A percentile compares a stretch with the other conserved stretches of the same genome.
Evolutionary conservation across 1,140 invertebrate genomes (phyloP).

Genomic region (Hylaeus anthracinus): DNA sequence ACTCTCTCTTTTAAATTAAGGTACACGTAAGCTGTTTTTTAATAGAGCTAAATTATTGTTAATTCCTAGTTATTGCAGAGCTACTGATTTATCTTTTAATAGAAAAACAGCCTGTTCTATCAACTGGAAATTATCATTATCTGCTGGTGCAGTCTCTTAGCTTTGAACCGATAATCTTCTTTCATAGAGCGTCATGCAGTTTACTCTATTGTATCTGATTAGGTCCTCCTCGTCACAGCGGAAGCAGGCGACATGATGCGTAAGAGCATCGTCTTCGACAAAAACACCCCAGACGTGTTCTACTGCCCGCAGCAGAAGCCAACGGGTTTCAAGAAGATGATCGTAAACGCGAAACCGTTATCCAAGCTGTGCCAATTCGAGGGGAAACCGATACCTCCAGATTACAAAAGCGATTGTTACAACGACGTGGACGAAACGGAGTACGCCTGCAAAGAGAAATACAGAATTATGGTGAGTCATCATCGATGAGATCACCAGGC

Average conservation of each 20-base stretch:
- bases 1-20: too few species aligned
- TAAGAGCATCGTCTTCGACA: conserved; percentile 91
- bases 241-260: conserved; percentile 88
- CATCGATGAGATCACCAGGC: conserved; percentile 15
- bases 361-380: conserved; percentile 89
- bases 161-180: too few species aligned
- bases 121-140: too few species aligned
- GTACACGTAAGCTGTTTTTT: too few species aligned
- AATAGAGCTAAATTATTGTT: too few species aligned
- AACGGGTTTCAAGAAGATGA: conserved; percentile 86
- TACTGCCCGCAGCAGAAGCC: conserved; percentile 91
- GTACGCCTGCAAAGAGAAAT: conserved; percentile 91
- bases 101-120: too few species aligned
- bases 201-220: neutral
- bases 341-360: conserved; percentile 85
- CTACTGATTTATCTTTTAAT: too few species aligned
- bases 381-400: conserved; percentile 85
- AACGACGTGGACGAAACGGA: conserved; percentile 90
- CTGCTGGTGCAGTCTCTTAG: too few species aligned
- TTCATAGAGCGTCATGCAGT: too few species aligned
- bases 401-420: conserved; percentile 91
- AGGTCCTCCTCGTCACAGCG: conserved; percentile 61
- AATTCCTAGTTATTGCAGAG: too few species aligned
- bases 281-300: conserved; percentile 91
- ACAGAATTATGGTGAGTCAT: conserved; percentile 88